Conservation (phyloP, 2,888 invertebrate species). For the Himalopsyche kuldschensis region DNA sequence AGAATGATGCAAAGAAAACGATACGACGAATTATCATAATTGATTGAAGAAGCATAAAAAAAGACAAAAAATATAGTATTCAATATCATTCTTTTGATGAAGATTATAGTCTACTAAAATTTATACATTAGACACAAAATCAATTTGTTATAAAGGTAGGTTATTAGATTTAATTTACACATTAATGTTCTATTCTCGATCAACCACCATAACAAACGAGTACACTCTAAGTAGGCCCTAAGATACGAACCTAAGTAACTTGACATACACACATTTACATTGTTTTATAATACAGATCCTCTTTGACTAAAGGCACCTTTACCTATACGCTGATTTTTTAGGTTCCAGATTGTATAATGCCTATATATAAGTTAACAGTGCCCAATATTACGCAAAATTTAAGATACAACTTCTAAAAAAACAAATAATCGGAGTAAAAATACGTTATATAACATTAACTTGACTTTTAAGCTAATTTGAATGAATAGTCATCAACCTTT, state of each 20-base stretch:
- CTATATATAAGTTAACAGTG: background rate
- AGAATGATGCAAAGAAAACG: background rate
- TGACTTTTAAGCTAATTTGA: no score
- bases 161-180: constrained; percentile 3
- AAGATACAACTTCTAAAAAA: no score
- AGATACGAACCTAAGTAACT: constrained; percentile 19
- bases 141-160: constrained; percentile 4
- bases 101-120: background rate
- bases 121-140: background rate
- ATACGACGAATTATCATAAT: background rate
- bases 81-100: background rate
- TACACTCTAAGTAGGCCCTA: constrained; percentile 33
- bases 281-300: constrained; percentile 20
- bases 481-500: no score
- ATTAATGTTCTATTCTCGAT: constrained; percentile 8
- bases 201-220: constrained; percentile 22
- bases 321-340: constrained; percentile 18
- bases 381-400: background rate
- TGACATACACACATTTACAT: constrained; percentile 20
- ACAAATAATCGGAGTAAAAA: no score
- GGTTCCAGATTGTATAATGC: background rate
- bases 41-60: background rate
- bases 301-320: constrained; percentile 35
- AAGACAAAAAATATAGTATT: background rate
- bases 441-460: no score